These are phyloP conservation scores for Kuschelorhynchus macadamiae DNA, from an alignment of 2,888 invertebrate species.

Conservation along the genomic window DNA sequence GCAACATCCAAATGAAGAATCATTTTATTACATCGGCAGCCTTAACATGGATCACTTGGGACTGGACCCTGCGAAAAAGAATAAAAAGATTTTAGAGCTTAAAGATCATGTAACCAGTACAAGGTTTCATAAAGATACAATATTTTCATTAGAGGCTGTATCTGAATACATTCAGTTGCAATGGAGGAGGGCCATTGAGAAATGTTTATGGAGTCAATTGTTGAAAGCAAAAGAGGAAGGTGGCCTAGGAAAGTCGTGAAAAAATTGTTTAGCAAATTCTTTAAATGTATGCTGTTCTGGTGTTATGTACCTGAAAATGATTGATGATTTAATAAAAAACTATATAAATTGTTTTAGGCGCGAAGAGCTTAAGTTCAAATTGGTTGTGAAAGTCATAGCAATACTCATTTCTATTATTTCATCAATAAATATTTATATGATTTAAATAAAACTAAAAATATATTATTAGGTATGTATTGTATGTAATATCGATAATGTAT, in stretches of 20 bases:
- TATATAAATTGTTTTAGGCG: no score
- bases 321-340: no score
- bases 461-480: no score
- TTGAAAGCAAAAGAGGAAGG: slow-evolving; percentile 47
- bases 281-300: no score
- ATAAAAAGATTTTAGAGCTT: slow-evolving; percentile 47
- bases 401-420: no score
- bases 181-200: slow-evolving; percentile 53
- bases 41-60: slow-evolving; percentile 52
- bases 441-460: no score
- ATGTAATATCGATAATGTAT: no score
- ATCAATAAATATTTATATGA: no score
- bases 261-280: no score
- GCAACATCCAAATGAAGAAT: slow-evolving; percentile 73
- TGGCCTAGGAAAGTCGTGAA: background rate
- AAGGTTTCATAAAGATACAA: slow-evolving; percentile 47
- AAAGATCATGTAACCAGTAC: slow-evolving; percentile 52
- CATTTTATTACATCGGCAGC: slow-evolving; percentile 53
- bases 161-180: slow-evolving; percentile 46
- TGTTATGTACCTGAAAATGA: no score
- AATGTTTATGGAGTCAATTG: slow-evolving; percentile 54
- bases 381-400: no score
- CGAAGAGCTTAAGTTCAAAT: no score
- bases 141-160: slow-evolving; percentile 50
- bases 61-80: slow-evolving; percentile 42